A percentile compares a stretch with the other conserved stretches of the same genome.
Conservation (phyloP, 2,888 invertebrate genomes). For the Trichogramma dendrolimi region DNA sequence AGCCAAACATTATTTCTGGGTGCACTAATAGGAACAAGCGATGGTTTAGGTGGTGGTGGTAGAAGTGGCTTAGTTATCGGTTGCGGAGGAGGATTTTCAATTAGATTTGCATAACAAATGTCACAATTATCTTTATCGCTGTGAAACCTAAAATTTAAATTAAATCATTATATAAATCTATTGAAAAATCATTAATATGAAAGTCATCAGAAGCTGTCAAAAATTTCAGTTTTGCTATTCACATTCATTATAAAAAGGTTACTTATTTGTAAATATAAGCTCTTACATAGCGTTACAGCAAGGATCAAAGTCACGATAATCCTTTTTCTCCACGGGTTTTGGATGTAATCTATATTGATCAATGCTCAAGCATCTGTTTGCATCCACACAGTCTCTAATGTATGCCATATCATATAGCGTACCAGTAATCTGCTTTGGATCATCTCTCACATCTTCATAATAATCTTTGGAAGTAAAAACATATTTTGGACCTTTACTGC, state of each 20-base stretch:
- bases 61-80: too few species aligned
- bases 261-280: background rate
- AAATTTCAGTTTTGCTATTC: too few species aligned
- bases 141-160: slow-evolving; percentile 20
- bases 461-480: slow-evolving; percentile 16
- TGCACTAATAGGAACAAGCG: too few species aligned
- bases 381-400: slow-evolving; percentile 27
- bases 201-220: background rate
- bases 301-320: slow-evolving; percentile 23
- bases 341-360: slow-evolving; percentile 25
- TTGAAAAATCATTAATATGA: background rate
- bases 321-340: slow-evolving; percentile 16
- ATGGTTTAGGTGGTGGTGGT: too few species aligned
- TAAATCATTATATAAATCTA: background rate
- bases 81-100: too few species aligned
- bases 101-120: slow-evolving; percentile 19
- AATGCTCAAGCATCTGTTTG: slow-evolving; percentile 25
- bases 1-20: too few species aligned
- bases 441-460: slow-evolving; percentile 11
- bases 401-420: slow-evolving; percentile 22
- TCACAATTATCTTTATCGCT: slow-evolving; percentile 17
- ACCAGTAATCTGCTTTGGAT: background rate
- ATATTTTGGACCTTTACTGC: slow-evolving; percentile 22
- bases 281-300: slow-evolving; percentile 21
- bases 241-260: too few species aligned